A percentile compares a stretch with the other conserved stretches of the same genome.
Evolutionary conservation across 2,888 invertebrate genomes (phyloP).

Genomic region (Lumbricus terrestris): DNA sequence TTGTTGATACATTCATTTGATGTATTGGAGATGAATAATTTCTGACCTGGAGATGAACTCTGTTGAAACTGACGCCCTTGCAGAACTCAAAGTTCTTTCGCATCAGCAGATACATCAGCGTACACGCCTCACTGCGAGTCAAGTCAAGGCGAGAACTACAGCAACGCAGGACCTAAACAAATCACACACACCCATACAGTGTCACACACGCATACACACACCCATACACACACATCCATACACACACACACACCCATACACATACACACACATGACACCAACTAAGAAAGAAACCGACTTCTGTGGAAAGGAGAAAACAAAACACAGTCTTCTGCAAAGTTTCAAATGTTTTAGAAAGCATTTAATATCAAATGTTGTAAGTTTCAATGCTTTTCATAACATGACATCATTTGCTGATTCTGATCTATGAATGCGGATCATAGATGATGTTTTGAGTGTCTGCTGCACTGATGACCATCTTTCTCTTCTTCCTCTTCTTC

Average conservation of each 20-base stretch:
- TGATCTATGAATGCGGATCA: no score
- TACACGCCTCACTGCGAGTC: slow-evolving; percentile 85
- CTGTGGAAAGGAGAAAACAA: no score
- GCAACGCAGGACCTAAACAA: slow-evolving; percentile 67
- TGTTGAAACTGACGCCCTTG: slow-evolving; percentile 73
- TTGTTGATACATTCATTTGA: no score
- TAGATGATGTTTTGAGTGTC: no score
- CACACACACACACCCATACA: background rate
- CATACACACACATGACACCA: background rate
- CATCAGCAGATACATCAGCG: slow-evolving; percentile 87
- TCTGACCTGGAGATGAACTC: slow-evolving; percentile 69
- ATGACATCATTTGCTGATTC: no score
- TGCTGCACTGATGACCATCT: no score
- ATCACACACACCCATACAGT: background rate
- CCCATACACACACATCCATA: background rate
- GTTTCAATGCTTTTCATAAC: no score
- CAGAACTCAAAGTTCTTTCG: slow-evolving; percentile 89
- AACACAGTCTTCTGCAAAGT: no score
- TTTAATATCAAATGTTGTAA: no score
- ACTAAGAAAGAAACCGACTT: background rate
- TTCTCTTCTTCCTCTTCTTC: no score
- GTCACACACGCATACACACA: background rate
- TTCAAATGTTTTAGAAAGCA: no score
- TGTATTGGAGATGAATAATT: no score
- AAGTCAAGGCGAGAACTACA: slow-evolving; percentile 82